These are phyloP conservation scores for Ophiodon elongatus DNA, from an alignment of 2,113 vertebrate species.

Conservation along the genomic window DNA sequence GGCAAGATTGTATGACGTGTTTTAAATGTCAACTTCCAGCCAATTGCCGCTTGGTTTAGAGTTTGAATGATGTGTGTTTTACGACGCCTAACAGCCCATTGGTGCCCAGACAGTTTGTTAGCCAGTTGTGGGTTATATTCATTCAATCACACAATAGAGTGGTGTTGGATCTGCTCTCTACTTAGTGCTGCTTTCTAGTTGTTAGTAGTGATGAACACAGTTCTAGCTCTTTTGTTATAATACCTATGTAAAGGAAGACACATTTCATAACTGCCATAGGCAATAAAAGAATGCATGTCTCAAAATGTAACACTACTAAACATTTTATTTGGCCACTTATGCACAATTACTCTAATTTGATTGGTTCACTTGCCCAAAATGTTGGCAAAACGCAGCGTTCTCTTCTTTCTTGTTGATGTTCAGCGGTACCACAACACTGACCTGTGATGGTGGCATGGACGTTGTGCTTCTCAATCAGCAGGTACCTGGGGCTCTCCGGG, in stretches of 20 bases:
- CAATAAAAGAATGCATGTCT: not conserved
- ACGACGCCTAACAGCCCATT: no score
- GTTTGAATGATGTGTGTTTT: no score
- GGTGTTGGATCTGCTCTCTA: no score
- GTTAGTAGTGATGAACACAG: not conserved
- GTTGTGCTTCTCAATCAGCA: constrained; percentile 91
- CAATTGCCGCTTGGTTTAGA: no score
- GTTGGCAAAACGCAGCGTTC: not conserved
- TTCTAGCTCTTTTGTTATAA: not conserved
- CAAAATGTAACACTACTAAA: not conserved
- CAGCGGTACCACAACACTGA: constrained; percentile 61
- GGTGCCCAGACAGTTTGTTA: no score
- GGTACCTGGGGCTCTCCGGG: constrained; percentile 92
- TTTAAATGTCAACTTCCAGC: no score
- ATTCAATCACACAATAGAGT: no score
- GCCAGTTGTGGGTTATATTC: no score
- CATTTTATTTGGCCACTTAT: not conserved
- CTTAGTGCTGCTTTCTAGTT: not conserved
- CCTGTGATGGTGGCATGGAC: constrained; percentile 88
- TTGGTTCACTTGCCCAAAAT: not conserved
- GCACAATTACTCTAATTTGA: not conserved
- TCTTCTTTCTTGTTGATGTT: not conserved
- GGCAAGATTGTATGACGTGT: no score
- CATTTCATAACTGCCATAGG: not conserved
- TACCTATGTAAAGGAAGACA: not conserved